Conservation (phyloP, 2,797 vertebrate genomes). For the Malacoraja senta region DNA sequence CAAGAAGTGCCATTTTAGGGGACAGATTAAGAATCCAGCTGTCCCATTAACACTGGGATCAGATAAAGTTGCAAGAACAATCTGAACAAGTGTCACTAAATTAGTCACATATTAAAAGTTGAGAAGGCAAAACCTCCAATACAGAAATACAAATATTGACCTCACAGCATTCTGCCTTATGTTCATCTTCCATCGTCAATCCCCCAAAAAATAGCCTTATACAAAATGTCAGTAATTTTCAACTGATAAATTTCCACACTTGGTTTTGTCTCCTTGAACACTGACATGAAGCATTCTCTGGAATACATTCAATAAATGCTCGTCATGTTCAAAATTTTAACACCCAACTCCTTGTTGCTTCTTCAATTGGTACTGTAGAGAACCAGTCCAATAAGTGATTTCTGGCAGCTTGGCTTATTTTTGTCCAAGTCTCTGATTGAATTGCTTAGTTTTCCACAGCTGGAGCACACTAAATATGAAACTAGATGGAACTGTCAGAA, state of each 20-base stretch:
- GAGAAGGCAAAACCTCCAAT: neutral
- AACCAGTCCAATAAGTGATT: neutral
- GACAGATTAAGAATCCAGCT: neutral
- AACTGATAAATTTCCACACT: neutral
- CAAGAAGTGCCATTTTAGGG: neutral
- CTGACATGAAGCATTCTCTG: neutral
- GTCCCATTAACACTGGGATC: neutral
- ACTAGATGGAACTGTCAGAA: neutral
- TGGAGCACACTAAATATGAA: neutral
- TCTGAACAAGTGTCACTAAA: neutral
- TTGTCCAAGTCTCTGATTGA: neutral
- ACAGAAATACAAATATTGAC: neutral
- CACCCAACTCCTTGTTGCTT: neutral
- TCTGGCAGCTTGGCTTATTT: neutral
- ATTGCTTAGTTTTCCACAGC: neutral
- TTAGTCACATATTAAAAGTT: neutral
- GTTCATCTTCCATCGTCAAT: neutral
- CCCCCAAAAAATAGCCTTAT: neutral
- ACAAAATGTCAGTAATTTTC: neutral
- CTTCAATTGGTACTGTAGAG: neutral
- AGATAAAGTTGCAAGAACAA: neutral
- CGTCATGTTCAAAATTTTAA: neutral
- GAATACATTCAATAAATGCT: neutral
- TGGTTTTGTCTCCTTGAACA: neutral
- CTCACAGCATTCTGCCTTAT: neutral